A percentile compares a stretch with the other conserved stretches of the same genome.
Conservation (phyloP, 2,113 vertebrate species). For the Microtus oregoni region DNA sequence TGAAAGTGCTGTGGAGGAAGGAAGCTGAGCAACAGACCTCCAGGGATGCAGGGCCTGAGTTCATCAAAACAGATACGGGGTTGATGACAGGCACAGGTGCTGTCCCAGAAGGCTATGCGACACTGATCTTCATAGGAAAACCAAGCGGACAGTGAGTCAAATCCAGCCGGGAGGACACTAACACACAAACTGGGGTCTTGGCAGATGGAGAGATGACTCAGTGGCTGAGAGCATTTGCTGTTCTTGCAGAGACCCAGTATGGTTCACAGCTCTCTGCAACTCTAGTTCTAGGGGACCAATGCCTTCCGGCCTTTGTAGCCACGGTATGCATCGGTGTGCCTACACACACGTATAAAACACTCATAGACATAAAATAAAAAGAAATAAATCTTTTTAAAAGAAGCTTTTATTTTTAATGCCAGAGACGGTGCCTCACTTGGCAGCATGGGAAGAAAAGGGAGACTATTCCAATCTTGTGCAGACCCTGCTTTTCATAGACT, state of each 20-base stretch:
- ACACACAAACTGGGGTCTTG: background rate
- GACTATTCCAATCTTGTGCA: background rate
- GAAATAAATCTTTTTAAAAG: background rate
- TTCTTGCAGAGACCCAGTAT: background rate
- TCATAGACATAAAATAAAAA: background rate
- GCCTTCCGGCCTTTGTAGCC: background rate
- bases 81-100: background rate
- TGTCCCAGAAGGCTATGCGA: background rate
- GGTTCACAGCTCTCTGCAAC: background rate
- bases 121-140: background rate
- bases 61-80: rapidly evolving
- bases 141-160: background rate
- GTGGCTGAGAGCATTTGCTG: too few relatives aligned
- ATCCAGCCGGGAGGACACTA: background rate
- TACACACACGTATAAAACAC: background rate
- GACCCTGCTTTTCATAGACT: background rate
- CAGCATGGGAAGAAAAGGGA: background rate
- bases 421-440: background rate
- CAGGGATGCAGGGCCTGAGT: background rate
- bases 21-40: background rate
- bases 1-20: background rate
- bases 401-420: background rate
- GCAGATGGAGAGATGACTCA: background rate
- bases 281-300: background rate
- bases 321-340: background rate